Percentiles rank a stretch among this genome's conserved stretches.
Conservation (phyloP, 2,888 invertebrate genomes). For the Limenitis camilla region DNA sequence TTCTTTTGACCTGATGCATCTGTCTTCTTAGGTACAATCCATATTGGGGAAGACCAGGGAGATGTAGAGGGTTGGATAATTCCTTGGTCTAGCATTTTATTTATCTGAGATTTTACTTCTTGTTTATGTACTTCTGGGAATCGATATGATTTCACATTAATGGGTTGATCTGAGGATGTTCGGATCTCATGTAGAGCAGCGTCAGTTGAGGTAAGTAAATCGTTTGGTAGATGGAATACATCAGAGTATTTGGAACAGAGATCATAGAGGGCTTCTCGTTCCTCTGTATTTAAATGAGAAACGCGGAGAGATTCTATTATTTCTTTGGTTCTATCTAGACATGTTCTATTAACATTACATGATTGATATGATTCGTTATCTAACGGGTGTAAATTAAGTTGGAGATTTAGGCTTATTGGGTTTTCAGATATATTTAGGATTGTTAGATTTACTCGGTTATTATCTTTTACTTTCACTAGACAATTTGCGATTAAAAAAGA, state of each 20-base stretch:
- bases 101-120: constrained; percentile 22
- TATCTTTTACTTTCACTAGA: no score
- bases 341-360: no score
- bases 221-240: constrained; percentile 18
- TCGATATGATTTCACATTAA: constrained; percentile 24
- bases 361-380: no score
- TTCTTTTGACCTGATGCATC: constrained; percentile 24
- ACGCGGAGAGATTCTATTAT: no score
- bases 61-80: constrained; percentile 27
- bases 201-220: constrained; percentile 17
- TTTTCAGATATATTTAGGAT: no score
- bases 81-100: constrained; percentile 24
- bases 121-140: constrained; percentile 27
- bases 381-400: no score
- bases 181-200: constrained; percentile 19
- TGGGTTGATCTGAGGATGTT: constrained; percentile 16
- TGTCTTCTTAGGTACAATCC: constrained; percentile 27
- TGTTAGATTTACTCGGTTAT: no score
- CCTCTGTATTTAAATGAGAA: constrained; percentile 12
- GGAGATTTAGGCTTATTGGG: no score
- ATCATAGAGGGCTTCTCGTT: neutral
- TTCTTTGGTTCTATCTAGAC: no score
- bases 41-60: constrained; percentile 29
- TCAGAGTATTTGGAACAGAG: constrained; percentile 15
- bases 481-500: no score